phyloP scores from a whole-genome alignment of 2,888 invertebrate genomes.

The Mycalesis mineus region DNA sequence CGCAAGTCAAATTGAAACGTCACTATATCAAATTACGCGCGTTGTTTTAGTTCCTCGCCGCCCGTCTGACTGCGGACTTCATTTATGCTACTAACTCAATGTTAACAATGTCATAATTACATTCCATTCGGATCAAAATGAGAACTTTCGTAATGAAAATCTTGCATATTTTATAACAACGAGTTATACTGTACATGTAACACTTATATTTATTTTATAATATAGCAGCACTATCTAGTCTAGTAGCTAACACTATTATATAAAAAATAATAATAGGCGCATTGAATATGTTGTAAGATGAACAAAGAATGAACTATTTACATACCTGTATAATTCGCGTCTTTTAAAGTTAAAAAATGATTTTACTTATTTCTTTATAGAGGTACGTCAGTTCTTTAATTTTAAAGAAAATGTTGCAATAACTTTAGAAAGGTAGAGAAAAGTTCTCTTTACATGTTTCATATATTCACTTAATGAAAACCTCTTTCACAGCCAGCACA shows the following conservation, averaged over 20 bases:
- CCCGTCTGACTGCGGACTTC: constrained; percentile 20
- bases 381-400: too few relatives aligned
- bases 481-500: background rate
- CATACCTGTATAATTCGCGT: too few relatives aligned
- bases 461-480: background rate
- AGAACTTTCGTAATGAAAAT: constrained; percentile 7
- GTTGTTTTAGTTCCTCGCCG: constrained; percentile 22
- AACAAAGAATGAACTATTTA: too few relatives aligned
- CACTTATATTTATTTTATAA: too few relatives aligned
- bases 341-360: too few relatives aligned
- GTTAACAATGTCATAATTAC: constrained; percentile 17
- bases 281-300: too few relatives aligned
- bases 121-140: constrained; percentile 10
- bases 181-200: too few relatives aligned
- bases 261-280: too few relatives aligned
- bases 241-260: too few relatives aligned
- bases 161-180: background rate
- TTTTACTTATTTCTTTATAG: too few relatives aligned
- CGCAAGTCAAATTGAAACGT: constrained; percentile 67
- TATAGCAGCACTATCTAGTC: too few relatives aligned
- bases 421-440: background rate
- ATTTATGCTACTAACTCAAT: constrained; percentile 17
- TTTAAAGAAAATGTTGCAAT: background rate
- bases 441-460: background rate
- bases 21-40: constrained; percentile 49